Conservation (phyloP, 2,888 invertebrate genomes). For the Gnatocerus cornutus region DNA sequence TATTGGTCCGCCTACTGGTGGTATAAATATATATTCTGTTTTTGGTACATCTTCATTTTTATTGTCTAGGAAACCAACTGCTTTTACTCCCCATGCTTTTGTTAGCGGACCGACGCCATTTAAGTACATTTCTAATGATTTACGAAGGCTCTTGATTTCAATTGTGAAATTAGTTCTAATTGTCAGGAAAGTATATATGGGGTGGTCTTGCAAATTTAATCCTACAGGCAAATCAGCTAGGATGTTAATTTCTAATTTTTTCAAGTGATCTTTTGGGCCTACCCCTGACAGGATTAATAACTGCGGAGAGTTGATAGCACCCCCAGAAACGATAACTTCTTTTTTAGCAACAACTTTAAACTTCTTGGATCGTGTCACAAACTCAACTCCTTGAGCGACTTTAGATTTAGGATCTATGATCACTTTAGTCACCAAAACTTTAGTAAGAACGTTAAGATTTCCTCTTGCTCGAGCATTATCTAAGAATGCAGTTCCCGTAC, state of each 20-base stretch:
- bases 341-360: constrained; percentile 24
- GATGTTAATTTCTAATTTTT: constrained; percentile 11
- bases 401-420: constrained; percentile 15
- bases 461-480: constrained; percentile 41
- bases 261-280: constrained; percentile 26
- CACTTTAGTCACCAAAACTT: neutral
- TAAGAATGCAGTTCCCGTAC: constrained; percentile 48
- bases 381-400: constrained; percentile 49
- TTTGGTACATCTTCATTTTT: neutral
- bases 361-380: constrained; percentile 42
- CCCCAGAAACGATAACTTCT: constrained; percentile 37
- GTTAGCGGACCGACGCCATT: neutral
- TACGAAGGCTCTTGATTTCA: neutral
- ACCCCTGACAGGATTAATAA: constrained; percentile 30
- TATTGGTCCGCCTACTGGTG: neutral
- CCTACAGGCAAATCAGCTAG: constrained; percentile 9
- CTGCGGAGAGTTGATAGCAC: constrained; percentile 27
- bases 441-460: constrained; percentile 46
- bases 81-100: neutral
- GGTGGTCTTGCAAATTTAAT: neutral
- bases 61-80: neutral
- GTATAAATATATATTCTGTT: neutral
- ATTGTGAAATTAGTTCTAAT: neutral
- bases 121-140: neutral
- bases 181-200: neutral